Percentiles rank a stretch among this genome's conserved stretches.
Evolutionary conservation across 2,888 invertebrate genomes (phyloP).

Genomic region (Synergus japonicus): DNA sequence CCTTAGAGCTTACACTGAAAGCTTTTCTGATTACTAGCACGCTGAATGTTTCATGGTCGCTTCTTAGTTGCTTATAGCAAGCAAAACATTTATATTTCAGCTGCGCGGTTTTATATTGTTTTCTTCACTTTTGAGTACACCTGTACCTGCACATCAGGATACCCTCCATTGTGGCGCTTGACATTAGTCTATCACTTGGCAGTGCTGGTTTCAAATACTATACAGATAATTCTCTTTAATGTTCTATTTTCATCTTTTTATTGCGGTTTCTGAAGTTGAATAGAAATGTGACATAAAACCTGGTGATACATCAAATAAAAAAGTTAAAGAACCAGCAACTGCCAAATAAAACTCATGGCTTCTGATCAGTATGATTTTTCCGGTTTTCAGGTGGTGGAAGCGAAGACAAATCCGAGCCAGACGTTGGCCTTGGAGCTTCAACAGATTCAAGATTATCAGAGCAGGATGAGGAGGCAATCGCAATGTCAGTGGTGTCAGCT

Average conservation of each 20-base stretch:
- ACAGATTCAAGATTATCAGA: conserved; percentile 70
- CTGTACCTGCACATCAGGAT: conserved; percentile 39
- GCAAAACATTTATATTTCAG: neutral
- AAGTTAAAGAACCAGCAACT: conserved; percentile 7
- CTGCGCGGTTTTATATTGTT: conserved; percentile 28
- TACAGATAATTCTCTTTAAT: neutral
- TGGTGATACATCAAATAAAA: neutral
- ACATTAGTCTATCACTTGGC: conserved; percentile 30
- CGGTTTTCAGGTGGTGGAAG: conserved; percentile 45
- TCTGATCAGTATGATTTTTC: conserved; percentile 14
- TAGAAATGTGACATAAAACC: neutral
- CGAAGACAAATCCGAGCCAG: conserved; percentile 67
- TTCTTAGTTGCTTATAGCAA: conserved; percentile 7
- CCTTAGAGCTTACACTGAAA: conserved; percentile 20
- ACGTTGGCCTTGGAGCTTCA: conserved; percentile 63
- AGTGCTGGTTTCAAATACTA: conserved; percentile 23
- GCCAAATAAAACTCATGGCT: conserved; percentile 14
- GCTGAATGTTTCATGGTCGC: conserved; percentile 16
- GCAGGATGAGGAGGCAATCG: conserved; percentile 78
- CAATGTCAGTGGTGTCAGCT: conserved; percentile 77
- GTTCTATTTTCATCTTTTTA: too few relatives aligned
- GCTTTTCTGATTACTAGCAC: conserved; percentile 14
- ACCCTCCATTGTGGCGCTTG: conserved; percentile 35
- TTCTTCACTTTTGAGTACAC: conserved; percentile 28
- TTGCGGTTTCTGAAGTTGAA: too few relatives aligned